Evolutionary conservation across 1,140 invertebrate species (phyloP), one percentile per base, ranked within the genome.

Genomic region (Penaeus japonicus): DNA sequence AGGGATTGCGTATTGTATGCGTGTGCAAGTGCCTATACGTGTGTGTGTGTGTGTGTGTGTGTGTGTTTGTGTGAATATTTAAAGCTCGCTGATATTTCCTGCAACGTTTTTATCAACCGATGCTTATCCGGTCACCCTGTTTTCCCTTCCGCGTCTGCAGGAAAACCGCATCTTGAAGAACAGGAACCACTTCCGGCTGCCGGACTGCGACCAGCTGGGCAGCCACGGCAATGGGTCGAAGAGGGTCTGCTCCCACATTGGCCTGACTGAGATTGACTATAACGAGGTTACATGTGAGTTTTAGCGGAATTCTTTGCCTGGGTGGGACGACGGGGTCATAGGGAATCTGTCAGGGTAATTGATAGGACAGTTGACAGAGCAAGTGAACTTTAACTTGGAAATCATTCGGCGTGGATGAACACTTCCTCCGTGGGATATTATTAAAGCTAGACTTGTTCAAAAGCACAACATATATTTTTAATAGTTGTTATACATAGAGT

Each of bases 131-230:
- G n/a, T n/a, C n/a, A n/a, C n/a, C n/a, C n/a, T n/a, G 17, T 27
- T 2, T 18, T 10, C 10, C 59, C 20, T 27, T 59, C 53, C 15
- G 27, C 47, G 53, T 18, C 24, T 57, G 15, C 79, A 88, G 87
- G 87, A 88, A 73, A 88, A 88, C 32, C 30, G 80, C 39, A 35
- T 88, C 5, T 95, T 97, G 89, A 95, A 96, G 92, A 95, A 95
- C n/a, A 94, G 96, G 90, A 96, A 96, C 17, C 96, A 98, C 92
- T 98, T 98, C 92, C 93, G 95, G 53, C 93, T 99, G 81, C 98
- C 98, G 17, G 95, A 96, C 91, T 99, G 98, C 93, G 94, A 96
- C 84, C 93, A 93, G 12, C 93, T 99, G 87, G 97, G 97, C 73
- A 95, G 94, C 91, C 94, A 96, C n/a, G 90, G 89, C 57, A 92